A percentile compares a stretch with the other conserved stretches of the same genome.
Conservation (phyloP, 2,113 vertebrate genomes). For the Galemys pyrenaicus region DNA sequence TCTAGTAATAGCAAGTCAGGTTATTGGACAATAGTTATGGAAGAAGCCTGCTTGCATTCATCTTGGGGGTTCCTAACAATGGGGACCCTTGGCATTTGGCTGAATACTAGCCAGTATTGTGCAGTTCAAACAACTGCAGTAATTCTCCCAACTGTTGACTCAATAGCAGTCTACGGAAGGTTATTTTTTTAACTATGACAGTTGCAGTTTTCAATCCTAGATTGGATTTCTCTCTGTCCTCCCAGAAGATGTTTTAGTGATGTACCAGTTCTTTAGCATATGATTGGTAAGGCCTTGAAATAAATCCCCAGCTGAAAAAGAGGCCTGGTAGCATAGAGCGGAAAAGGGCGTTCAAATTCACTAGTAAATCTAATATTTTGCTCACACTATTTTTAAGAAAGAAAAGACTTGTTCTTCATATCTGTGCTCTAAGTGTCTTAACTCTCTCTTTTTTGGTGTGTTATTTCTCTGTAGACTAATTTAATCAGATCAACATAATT, state of each 20-base stretch:
- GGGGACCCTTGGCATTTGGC: conserved; percentile 34
- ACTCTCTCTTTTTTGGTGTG: neutral
- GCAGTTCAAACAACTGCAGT: conserved; percentile 71
- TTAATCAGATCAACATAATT: conserved; percentile 24
- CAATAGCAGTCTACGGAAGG: conserved; percentile 74
- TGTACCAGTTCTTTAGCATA: conserved; percentile 66
- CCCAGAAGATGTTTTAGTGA: conserved; percentile 80
- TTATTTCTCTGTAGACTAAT: neutral
- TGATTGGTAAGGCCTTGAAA: conserved; percentile 75
- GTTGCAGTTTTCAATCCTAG: conserved; percentile 73
- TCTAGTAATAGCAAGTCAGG: neutral
- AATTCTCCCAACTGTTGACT: conserved; percentile 79
- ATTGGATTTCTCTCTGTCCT: conserved; percentile 74
- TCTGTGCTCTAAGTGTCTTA: conserved; percentile 58
- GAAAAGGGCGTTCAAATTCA: conserved; percentile 51
- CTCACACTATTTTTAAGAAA: conserved; percentile 53
- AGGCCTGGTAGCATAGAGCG: conserved; percentile 39
- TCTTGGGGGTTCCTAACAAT: neutral
- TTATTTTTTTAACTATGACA: conserved; percentile 77
- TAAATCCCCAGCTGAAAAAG: conserved; percentile 64
- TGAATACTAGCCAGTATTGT: conserved; percentile 70
- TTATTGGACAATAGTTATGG: neutral
- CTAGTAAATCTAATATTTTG: conserved; percentile 61
- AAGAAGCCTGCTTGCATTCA: conserved; percentile 9
- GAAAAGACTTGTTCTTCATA: conserved; percentile 12